A percentile compares a stretch with the other conserved stretches of the same genome.
Evolutionary conservation across 2,113 vertebrate genomes (phyloP).

Genomic region (Zosterops lateralis): DNA sequence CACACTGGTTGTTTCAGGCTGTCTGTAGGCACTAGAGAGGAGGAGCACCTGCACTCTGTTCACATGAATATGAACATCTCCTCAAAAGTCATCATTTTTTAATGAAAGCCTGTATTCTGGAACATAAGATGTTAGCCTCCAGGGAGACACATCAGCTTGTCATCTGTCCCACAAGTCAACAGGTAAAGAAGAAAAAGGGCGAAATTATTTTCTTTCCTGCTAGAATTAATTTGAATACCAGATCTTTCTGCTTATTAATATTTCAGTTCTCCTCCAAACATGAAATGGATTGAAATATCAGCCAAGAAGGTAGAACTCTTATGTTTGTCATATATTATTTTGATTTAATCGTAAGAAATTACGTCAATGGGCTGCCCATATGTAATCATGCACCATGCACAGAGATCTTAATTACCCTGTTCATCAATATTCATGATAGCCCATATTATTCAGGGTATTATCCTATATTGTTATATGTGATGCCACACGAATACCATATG

Average conservation of each 20-base stretch:
- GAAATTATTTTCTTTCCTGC: background rate
- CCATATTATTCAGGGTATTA: background rate
- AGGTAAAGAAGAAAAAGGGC: background rate
- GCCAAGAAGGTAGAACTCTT: background rate
- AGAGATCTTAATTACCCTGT: conserved; percentile 17
- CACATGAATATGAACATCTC: conserved; percentile 12
- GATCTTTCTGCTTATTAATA: conserved; percentile 34
- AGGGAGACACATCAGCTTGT: conserved; percentile 1
- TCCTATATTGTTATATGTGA: conserved; percentile 17
- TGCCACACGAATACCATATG: background rate
- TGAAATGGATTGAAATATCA: conserved; percentile 17
- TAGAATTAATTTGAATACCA: conserved; percentile 13
- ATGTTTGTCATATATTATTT: background rate
- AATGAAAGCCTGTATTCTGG: conserved; percentile 26
- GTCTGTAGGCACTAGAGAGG: background rate
- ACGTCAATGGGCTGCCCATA: background rate
- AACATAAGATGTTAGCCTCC: conserved; percentile 13
- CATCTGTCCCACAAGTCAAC: conserved; percentile 10
- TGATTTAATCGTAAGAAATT: background rate
- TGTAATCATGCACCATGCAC: background rate
- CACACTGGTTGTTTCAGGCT: background rate
- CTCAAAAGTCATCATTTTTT: background rate
- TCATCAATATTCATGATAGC: conserved; percentile 12
- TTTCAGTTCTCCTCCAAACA: conserved; percentile 25
- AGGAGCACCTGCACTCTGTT: background rate